Evolutionary conservation across 2,888 invertebrate species (phyloP), one percentile per base, ranked within the genome.

Genomic region (Lacanobia oleracea): DNA sequence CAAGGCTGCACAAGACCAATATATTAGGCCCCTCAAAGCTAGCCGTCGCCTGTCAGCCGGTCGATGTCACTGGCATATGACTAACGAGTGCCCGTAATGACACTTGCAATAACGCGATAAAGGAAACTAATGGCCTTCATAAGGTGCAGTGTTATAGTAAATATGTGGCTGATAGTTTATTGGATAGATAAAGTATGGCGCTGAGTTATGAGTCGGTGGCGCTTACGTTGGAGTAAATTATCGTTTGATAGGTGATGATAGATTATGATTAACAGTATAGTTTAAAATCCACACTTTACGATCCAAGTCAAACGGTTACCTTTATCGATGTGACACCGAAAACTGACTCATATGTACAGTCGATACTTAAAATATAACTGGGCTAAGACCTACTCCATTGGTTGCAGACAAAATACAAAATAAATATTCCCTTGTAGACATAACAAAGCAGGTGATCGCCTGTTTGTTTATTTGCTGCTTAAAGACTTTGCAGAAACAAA

Each of bases 21-120:
- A 81, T 87, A 82, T 88, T 83, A 84, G 75, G 66, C 63, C 63
- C 67, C 78, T 81, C 79, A 78, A 81, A 82, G 81, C 85, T 62
- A 59, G 70, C 74, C 82, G 85, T 69, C 81, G 81, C 82, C 79
- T 79, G 79, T 75, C 85, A 84, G 82, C 79, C 77, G 79, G 78
- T 76, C 81, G 75, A 72, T 82, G 75, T 79, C 85, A 75, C 82
- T 72, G 68, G 70, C 75, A 75, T 77, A 79, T 85, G 84, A 87
- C 84, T 86, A 85, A 86, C 86, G 86, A 86, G 80, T 79, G 50
- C 54, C 78, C 79, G 74, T 87, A 87, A 88, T 83, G 83, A 85
- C 83, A 84, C 81, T 84, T 75, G 79, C 85, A 75, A 80, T 84
- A 84, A 77, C 72, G 72, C 66, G 86, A 86, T 81, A 83, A 79